These are phyloP conservation scores for Leguminivora glycinivorella DNA, from an alignment of 1,140 invertebrate genomes.

Conservation along the genomic window DNA sequence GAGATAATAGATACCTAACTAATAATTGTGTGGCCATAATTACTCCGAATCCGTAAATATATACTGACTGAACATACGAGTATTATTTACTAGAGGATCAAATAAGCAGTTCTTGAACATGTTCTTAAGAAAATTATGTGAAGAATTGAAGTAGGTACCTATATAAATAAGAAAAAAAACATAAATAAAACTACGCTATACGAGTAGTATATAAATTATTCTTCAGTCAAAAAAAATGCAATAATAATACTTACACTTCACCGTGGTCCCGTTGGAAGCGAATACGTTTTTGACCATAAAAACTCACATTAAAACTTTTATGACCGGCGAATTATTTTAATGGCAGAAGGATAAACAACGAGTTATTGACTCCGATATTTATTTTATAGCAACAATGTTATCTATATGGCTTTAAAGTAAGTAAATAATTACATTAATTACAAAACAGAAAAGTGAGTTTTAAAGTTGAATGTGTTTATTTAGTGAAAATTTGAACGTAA, in stretches of 20 bases:
- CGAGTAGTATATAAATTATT: not conserved
- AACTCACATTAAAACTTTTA: constrained; percentile 25
- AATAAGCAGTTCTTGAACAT: too few relatives aligned
- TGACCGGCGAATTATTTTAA: constrained; percentile 26
- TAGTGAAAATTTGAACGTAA: constrained; percentile 7
- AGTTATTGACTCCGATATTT: constrained; percentile 17
- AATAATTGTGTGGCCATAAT: too few relatives aligned
- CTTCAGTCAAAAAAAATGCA: not conserved
- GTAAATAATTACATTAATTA: too few relatives aligned
- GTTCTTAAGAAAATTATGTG: too few relatives aligned
- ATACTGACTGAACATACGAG: too few relatives aligned
- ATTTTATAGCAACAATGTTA: constrained; percentile 24
- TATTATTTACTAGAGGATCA: too few relatives aligned
- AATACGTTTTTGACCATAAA: constrained; percentile 17
- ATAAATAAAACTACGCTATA: too few relatives aligned
- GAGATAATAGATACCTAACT: too few relatives aligned
- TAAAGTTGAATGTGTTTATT: not conserved
- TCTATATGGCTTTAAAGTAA: not conserved
- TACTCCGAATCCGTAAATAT: too few relatives aligned
- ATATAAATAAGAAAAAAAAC: too few relatives aligned
- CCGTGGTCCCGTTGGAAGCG: constrained; percentile 2
- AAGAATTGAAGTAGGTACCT: too few relatives aligned
- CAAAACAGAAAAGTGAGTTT: not conserved
- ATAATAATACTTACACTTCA: not conserved
- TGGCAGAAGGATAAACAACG: constrained; percentile 20